phyloP scores from a whole-genome alignment of 2,797 vertebrate species.

The Malurus leucopterus region DNA sequence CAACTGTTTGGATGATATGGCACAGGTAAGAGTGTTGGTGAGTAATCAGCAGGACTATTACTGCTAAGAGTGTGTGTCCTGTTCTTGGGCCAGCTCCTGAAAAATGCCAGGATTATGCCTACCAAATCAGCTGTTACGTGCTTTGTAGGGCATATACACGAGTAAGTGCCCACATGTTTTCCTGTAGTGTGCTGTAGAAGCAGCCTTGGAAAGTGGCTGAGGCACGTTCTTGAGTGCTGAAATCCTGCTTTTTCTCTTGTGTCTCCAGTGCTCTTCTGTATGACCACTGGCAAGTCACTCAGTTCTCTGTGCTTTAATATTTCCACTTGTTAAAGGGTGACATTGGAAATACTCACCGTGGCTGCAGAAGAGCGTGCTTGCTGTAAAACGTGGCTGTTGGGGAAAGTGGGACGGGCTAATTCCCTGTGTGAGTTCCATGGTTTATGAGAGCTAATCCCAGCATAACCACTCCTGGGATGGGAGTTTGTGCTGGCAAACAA shows the following conservation, averaged over 20 bases:
- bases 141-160: neutral
- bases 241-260: neutral
- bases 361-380: neutral
- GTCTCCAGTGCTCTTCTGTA: neutral
- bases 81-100: neutral
- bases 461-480: neutral
- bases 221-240: neutral
- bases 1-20: slow-evolving; percentile 99
- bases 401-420: neutral
- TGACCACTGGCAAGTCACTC: neutral
- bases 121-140: neutral
- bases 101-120: neutral
- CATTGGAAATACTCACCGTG: neutral
- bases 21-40: slow-evolving; percentile 83
- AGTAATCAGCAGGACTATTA: neutral
- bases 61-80: neutral
- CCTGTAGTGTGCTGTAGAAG: neutral
- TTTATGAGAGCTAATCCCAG: neutral
- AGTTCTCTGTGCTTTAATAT: neutral
- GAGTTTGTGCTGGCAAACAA: neutral
- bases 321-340: neutral
- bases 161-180: too few relatives aligned
- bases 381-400: neutral
- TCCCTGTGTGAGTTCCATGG: neutral
- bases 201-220: neutral